Base-by-base conservation (phyloP, 2,888 invertebrate species). In the Galeruca laticollis region DNA sequence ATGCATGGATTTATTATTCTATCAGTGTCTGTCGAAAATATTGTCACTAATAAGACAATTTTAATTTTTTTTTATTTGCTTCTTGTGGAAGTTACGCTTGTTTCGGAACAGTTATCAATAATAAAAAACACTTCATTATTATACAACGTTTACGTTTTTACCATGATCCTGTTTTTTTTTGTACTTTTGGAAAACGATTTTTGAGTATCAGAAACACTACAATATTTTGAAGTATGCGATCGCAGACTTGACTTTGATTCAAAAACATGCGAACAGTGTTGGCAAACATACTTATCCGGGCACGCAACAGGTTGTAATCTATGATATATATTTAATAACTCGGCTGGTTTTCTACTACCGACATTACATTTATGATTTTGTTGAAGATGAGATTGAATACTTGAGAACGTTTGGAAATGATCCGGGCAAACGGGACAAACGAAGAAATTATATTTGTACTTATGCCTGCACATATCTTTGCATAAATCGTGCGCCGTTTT, bases 391-490 rank as follows among this genome's bases (percentile, higher is more conserved):
- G 15, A 21, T 15, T 20, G 35, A 10, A 69, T 18, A 10, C 21
- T 5, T 1, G 2, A 2, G 15, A 51, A 60, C 8, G 40, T 13
- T 21, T 33, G 51, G 13, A 63, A 69, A 20, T 35, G 20, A 8
- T 47, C 33, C n/a, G 54, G 18, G 49, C 69, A 69, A 35, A 35
- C 10, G n/a, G 20, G n/a, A 20, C 69, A 69, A 0, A 31, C 49
- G 26, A 63, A 63, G 35, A 66, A 66, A 35, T 66, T 66, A 13
- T 54, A 66, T 2, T 31, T 21, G 9, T 47, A 49, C 20, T 13
- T 13, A 51, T 66, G 66, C 26, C 31, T 26, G 43, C 66, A 43
- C 20, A 66, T 66, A 37, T 66, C 51, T 13, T 59, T 26, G 20
- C 51, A 33, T 6, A 61, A 15, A 15, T 18, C 35, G 31, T 31